Evolutionary conservation across 2,113 vertebrate genomes (phyloP), one percentile per base, ranked within the genome.

Genomic region (Rattus rattus): DNA sequence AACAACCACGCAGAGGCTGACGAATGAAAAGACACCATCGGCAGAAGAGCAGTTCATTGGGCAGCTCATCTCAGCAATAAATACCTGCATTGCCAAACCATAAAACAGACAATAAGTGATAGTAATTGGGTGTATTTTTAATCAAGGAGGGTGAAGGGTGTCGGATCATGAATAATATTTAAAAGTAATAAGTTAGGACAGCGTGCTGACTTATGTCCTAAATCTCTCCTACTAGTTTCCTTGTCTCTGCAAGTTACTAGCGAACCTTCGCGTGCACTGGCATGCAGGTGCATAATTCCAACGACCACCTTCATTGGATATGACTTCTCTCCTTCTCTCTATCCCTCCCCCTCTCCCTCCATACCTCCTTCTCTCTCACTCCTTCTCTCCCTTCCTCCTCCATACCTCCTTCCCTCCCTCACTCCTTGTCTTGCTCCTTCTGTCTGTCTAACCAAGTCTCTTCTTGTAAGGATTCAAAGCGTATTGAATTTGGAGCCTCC

Each of bases 61-160:
- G 20, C 8, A 52, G 26, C 10, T 47, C 43, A 59, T 88, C 52
- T 70, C 70, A 43, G 59, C 33, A 81, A 69, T 88, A 85, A 75
- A 61, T 43, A 94, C 33, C 30, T 75, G 17, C 12, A 56, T 52
- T 43, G 30, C 67, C 26, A 93, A 93, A 87, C 76, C 73, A 91
- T 65, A 47, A 90, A 79, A 87, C 54, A 91, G 75, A 65, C 73
- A 56, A 91, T 91, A 47, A 94, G 39, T 22, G 28, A 87, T 65
- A 93, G 54, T 80, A 72, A 56, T 79, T 22, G 11, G 47, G 54
- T 28, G 80, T 54, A 80, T 11, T 36, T 80, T 36, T 20, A 43
- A 36, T 22, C n/a, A 81, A 80, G 12, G n/a, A 22, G 63, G 16
- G 5, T n/a, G 36, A 65, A 87, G 22, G 88, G 47, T 11, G 5